Evolutionary conservation across 92 coral and sea anemone species (phyloP).

Genomic region (Epizoanthus stellaris): DNA sequence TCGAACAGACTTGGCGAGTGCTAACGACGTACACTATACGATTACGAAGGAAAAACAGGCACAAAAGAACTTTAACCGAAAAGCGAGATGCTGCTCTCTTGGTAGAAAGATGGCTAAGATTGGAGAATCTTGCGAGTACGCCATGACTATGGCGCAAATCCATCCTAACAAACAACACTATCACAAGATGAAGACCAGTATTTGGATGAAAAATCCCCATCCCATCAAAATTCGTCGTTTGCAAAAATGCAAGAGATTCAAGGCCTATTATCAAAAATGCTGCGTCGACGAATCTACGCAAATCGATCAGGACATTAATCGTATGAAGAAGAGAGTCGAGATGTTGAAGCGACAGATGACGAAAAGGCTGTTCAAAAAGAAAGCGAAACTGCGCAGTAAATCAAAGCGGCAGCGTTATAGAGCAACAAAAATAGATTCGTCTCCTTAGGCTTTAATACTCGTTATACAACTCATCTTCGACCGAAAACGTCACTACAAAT

Average conservation of each 20-base stretch:
- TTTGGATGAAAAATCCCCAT: conserved; percentile 63
- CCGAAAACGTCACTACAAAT: conserved; percentile 20
- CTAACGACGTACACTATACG: conserved; percentile 12
- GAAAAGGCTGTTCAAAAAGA: conserved; percentile 19
- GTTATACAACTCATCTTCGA: not conserved
- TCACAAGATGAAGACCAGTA: conserved; percentile 77
- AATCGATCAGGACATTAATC: conserved; percentile 64
- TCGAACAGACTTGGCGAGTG: not conserved
- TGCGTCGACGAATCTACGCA: conserved; percentile 66
- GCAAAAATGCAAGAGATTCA: conserved; percentile 75
- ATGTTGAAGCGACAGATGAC: not conserved
- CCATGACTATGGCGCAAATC: conserved; percentile 57
- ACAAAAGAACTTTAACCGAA: conserved; percentile 23
- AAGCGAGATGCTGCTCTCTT: conserved; percentile 73
- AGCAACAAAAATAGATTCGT: not conserved
- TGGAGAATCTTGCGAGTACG: conserved; percentile 73
- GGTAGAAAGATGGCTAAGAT: conserved; percentile 88
- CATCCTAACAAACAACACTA: conserved; percentile 63
- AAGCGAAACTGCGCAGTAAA: not conserved
- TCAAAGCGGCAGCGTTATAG: not conserved
- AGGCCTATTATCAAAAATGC: conserved; percentile 83
- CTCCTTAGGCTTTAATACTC: conserved; percentile 2
- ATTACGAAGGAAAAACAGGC: not conserved
- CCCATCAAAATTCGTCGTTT: conserved; percentile 60
- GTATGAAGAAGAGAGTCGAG: conserved; percentile 29